Evolutionary conservation across 2,113 vertebrate genomes (phyloP).

Genomic region (Paratilapia polleni): DNA sequence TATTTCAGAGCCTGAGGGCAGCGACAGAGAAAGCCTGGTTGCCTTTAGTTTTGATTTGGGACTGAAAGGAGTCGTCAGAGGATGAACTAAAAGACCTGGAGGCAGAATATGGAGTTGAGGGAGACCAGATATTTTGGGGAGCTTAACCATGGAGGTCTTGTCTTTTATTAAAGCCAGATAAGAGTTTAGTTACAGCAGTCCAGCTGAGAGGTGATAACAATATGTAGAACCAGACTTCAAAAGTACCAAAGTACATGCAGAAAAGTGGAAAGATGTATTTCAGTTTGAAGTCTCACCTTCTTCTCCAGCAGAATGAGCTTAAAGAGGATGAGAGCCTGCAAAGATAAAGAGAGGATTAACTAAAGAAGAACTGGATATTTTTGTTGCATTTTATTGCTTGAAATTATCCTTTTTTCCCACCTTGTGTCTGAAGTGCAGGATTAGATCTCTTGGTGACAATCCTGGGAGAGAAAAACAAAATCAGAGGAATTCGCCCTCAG

Average conservation of each 20-base stretch:
- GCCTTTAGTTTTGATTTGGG: too few species aligned
- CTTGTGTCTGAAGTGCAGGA: conserved; percentile 97
- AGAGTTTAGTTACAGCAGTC: too few species aligned
- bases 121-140: too few species aligned
- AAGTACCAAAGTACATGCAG: accelerated
- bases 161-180: accelerated
- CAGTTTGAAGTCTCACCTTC: conserved; percentile 83
- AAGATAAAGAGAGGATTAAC: background rate
- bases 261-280: accelerated
- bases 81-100: background rate
- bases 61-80: accelerated
- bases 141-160: background rate
- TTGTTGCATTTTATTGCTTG: accelerated
- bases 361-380: background rate
- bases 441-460: conserved; percentile 94
- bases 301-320: conserved; percentile 98
- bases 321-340: conserved; percentile 93
- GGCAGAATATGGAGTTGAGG: too few species aligned
- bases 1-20: too few species aligned
- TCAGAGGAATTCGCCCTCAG: background rate
- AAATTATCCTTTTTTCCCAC: conserved; percentile 69
- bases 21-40: too few species aligned
- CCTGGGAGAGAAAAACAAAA: conserved; percentile 75
- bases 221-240: background rate
- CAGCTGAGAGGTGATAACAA: too few species aligned